Percentiles rank a stretch among this genome's conserved stretches.
Conservation (phyloP, 2,113 vertebrate genomes). For the Microcebus tavaratra region DNA sequence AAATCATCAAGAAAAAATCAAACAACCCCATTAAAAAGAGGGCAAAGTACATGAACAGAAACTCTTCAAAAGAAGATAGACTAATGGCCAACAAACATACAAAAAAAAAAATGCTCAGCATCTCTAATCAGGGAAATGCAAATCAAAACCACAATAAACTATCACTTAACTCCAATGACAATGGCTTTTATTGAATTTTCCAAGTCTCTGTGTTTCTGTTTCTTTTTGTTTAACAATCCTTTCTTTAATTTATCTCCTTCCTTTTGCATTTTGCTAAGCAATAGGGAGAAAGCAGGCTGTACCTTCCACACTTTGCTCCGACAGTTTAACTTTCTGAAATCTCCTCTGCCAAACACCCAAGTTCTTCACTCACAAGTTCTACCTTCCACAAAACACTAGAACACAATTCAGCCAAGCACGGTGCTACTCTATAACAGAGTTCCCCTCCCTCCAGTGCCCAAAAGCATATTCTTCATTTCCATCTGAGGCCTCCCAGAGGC, state of each 20-base stretch:
- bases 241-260: not conserved
- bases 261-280: not conserved
- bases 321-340: not conserved
- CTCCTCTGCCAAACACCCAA: not conserved
- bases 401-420: not conserved
- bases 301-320: not conserved
- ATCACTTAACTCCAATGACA: too few relatives aligned
- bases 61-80: too few relatives aligned
- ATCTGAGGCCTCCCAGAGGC: not conserved
- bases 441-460: not conserved
- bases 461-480: rapidly evolving
- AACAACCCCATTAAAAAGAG: too few relatives aligned
- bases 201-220: not conserved
- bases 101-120: too few relatives aligned
- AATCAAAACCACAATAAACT: too few relatives aligned
- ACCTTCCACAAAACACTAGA: not conserved
- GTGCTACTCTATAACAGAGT: not conserved
- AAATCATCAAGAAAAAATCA: too few relatives aligned
- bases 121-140: too few relatives aligned
- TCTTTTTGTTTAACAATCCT: not conserved
- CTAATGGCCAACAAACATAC: too few relatives aligned
- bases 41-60: too few relatives aligned
- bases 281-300: not conserved
- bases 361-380: not conserved
- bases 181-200: not conserved